Evolutionary conservation across 2,888 invertebrate genomes (phyloP).

Genomic region (Trilocha varians): DNA sequence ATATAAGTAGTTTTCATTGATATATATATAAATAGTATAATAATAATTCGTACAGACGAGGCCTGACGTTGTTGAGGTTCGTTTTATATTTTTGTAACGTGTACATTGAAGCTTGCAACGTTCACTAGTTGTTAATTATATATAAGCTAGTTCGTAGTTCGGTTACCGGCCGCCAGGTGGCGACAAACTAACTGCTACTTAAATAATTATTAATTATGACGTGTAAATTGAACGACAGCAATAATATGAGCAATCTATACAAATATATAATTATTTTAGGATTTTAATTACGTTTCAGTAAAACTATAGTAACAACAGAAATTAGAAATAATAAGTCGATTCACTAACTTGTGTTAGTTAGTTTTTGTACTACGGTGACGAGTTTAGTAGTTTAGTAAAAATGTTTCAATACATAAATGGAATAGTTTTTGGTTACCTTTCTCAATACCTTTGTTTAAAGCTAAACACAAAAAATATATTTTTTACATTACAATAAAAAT

Average conservation of each 20-base stretch:
- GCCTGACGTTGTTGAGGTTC: slow-evolving; percentile 32
- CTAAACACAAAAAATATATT: too few species aligned
- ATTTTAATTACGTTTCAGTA: neutral
- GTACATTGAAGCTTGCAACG: slow-evolving; percentile 65
- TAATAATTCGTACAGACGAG: slow-evolving; percentile 34
- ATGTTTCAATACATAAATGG: too few species aligned
- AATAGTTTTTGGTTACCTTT: too few species aligned
- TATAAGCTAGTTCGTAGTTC: slow-evolving; percentile 26
- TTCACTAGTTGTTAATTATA: slow-evolving; percentile 32
- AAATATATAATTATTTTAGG: neutral
- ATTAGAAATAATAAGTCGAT: too few species aligned
- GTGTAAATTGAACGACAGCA: slow-evolving; percentile 1
- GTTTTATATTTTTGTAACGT: slow-evolving; percentile 43
- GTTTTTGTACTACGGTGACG: too few species aligned
- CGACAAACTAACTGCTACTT: slow-evolving; percentile 14
- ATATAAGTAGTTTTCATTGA: slow-evolving; percentile 68
- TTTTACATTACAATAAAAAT: too few species aligned
- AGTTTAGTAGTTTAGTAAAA: too few species aligned
- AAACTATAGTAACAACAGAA: too few species aligned
- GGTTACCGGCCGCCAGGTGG: slow-evolving; percentile 17
- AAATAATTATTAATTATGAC: slow-evolving; percentile 11
- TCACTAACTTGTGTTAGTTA: too few species aligned
- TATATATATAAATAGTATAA: slow-evolving; percentile 68
- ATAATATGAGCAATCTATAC: neutral
- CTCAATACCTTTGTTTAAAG: too few species aligned